These are phyloP conservation scores for Ephestia elutella DNA, from an alignment of 1,140 invertebrate species.

Conservation along the genomic window DNA sequence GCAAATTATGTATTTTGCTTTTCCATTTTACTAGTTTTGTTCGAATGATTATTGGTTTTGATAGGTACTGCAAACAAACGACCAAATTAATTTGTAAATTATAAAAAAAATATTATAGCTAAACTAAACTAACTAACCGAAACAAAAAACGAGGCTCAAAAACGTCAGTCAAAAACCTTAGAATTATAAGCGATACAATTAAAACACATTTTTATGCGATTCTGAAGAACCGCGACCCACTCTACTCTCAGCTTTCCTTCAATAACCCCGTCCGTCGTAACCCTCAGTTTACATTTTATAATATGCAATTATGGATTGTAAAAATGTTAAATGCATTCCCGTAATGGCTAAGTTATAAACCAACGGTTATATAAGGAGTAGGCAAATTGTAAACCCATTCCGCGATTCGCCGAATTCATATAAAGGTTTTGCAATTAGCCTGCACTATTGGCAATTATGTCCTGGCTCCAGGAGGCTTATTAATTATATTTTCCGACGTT, in stretches of 20 bases:
- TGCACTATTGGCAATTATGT: neutral
- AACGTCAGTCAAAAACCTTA: too few species aligned
- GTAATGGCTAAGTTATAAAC: conserved; percentile 58
- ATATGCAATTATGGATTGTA: conserved; percentile 73
- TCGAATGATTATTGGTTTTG: too few species aligned
- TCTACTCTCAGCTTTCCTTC: neutral
- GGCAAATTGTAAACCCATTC: conserved; percentile 51
- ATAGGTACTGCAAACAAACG: too few species aligned
- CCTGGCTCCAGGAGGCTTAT: neutral
- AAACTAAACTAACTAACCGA: too few species aligned
- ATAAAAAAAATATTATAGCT: too few species aligned
- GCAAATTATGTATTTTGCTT: too few species aligned
- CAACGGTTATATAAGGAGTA: conserved; percentile 34
- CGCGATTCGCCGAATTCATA: conserved; percentile 48
- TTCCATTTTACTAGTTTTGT: too few species aligned
- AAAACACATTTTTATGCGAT: neutral
- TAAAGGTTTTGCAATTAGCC: conserved; percentile 54
- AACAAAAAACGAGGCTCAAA: too few species aligned
- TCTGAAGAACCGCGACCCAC: neutral
- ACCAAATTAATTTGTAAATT: too few species aligned
- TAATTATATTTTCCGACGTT: neutral
- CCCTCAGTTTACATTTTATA: conserved; percentile 59
- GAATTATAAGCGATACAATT: too few species aligned
- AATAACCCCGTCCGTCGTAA: neutral
- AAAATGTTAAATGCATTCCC: conserved; percentile 63